A percentile compares a stretch with the other conserved stretches of the same genome.
Evolutionary conservation across 1,140 invertebrate species (phyloP).

Genomic region (Leptopilina boulardi): DNA sequence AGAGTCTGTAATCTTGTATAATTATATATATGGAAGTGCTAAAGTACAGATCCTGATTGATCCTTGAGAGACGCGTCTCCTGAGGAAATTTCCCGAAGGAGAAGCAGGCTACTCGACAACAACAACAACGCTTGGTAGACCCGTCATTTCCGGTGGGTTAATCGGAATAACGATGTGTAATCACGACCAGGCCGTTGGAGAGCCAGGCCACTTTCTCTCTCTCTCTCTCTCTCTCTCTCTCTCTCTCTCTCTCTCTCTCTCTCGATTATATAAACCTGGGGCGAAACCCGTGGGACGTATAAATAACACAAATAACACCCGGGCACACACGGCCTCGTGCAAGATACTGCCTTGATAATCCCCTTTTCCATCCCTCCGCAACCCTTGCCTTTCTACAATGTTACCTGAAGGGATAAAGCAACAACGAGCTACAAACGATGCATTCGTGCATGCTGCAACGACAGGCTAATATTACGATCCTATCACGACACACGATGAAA

Average conservation of each 20-base stretch:
- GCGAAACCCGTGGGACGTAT: constrained; percentile 69
- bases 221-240: no score
- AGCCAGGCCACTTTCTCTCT: constrained; percentile 36
- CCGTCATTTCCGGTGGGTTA: constrained; percentile 69
- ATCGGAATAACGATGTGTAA: constrained; percentile 72
- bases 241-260: no score
- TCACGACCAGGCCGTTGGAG: constrained; percentile 59
- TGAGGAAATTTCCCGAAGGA: constrained; percentile 22
- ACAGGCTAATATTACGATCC: constrained; percentile 20
- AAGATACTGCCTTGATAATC: constrained; percentile 56
- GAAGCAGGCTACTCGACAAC: constrained; percentile 42
- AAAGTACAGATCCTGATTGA: neutral
- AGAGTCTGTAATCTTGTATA: neutral
- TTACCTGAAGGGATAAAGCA: constrained; percentile 51
- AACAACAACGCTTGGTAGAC: constrained; percentile 38
- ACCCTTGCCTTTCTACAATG: constrained; percentile 39
- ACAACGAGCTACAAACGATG: constrained; percentile 47
- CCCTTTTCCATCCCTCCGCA: constrained; percentile 27
- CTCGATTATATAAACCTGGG: constrained; percentile 67
- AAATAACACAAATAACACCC: constrained; percentile 73
- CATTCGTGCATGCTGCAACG: neutral
- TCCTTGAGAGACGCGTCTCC: neutral
- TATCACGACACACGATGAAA: constrained; percentile 7
- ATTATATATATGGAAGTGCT: neutral
- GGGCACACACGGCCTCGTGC: constrained; percentile 33